phyloP scores from a whole-genome alignment of 2,113 vertebrate genomes.

The Lampris incognitus region DNA sequence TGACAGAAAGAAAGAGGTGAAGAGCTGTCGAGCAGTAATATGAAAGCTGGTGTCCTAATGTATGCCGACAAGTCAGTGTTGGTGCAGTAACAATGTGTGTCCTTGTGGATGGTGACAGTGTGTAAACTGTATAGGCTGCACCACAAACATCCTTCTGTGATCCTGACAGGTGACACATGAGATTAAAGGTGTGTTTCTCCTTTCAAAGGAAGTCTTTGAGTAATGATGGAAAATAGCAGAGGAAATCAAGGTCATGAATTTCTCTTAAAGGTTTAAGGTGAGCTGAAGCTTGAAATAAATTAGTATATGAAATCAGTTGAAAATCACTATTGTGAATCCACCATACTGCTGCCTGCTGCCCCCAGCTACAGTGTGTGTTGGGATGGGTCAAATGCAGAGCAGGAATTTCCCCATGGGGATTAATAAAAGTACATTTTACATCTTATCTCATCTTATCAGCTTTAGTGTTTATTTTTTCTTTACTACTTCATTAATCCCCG shows the following conservation, averaged over 20 bases:
- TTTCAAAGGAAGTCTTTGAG: slow-evolving; percentile 40
- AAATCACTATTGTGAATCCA: slow-evolving; percentile 3
- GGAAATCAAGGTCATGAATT: slow-evolving; percentile 29
- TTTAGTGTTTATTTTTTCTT: too few relatives aligned
- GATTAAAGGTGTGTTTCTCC: slow-evolving; percentile 66
- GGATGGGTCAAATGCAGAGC: too few relatives aligned
- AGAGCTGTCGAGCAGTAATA: slow-evolving; percentile 6
- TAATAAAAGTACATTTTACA: too few relatives aligned
- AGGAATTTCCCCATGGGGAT: too few relatives aligned
- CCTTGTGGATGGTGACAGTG: slow-evolving; percentile 51
- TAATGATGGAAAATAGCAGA: slow-evolving; percentile 31
- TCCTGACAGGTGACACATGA: slow-evolving; percentile 51
- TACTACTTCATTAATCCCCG: too few relatives aligned
- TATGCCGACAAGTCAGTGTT: slow-evolving; percentile 6
- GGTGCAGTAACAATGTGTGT: slow-evolving; percentile 35
- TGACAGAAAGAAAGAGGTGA: slow-evolving; percentile 7
- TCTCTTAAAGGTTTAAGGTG: slow-evolving; percentile 45
- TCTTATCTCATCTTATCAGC: too few relatives aligned
- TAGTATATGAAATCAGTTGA: slow-evolving; percentile 9
- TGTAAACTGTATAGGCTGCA: slow-evolving; percentile 35
- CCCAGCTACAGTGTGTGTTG: too few relatives aligned
- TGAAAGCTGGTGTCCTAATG: slow-evolving; percentile 16
- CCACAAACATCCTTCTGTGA: slow-evolving; percentile 44
- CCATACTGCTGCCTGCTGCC: too few relatives aligned
- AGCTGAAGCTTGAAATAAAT: slow-evolving; percentile 14